Evolutionary conservation across 2,113 vertebrate genomes (phyloP), one percentile per base, ranked within the genome.

Genomic region (Lepisosteus oculatus): DNA sequence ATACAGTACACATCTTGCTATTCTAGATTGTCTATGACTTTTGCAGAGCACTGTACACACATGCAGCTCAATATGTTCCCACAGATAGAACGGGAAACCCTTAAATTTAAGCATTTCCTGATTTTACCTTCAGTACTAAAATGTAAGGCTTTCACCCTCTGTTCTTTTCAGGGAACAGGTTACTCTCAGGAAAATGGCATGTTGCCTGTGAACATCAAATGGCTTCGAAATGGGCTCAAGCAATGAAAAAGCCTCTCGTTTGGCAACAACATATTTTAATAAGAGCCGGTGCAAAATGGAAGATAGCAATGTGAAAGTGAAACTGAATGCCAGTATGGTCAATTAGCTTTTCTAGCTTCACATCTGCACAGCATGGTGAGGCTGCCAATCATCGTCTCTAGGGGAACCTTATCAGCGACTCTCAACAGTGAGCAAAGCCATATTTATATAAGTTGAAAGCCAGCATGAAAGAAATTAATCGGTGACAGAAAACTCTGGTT

Each of bases 351-450:
- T 76, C 78, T 76, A 59, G 42, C 77, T 74, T 77, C 79, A 85
- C 84, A 85, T 86, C 83, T 90, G 84, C 80, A 88, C 3, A 6
- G 79, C 67, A 78, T 74, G 74, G 75, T 79, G 72, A 61, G 85
- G 62, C 83, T 86, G 86, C 81, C 88, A 86, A 75, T 87, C 80
- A 86, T 29, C 7, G 47, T 81, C 81, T 83, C 72, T 66, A 73
- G 77, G 78, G 71, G 66, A 75, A 65, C 42, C 54, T 78, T 83
- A 85, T 84, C 79, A 77, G 72, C 8, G 74, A 70, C 82, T 81
- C 76, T 77, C 59, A 72, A 76, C 74, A 83, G 85, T 69, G 17
- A 84, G 85, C 76, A 81, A 78, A 84, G 75, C 79, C 80, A 81
- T 83, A 81, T 86, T 76, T 78, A 67, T 76, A 67, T 78, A 76